A percentile compares a stretch with the other conserved stretches of the same genome.
Conservation (phyloP, 2,797 vertebrate species). For the Arremon aurantiirostris region DNA sequence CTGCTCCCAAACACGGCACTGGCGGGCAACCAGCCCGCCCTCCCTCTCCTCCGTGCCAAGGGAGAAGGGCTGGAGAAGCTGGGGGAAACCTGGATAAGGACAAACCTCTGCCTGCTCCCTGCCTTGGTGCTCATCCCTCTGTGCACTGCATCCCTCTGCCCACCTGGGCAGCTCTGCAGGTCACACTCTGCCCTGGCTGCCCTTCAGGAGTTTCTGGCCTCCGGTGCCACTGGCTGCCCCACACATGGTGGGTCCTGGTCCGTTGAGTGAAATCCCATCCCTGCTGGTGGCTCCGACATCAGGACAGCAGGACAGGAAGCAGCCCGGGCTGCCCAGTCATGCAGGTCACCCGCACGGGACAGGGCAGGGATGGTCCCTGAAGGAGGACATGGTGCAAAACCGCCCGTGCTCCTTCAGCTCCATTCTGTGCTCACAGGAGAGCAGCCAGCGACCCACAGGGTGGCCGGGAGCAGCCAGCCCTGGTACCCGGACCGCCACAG, state of each 20-base stretch:
- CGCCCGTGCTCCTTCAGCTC: fast-evolving
- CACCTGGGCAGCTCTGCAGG: fast-evolving
- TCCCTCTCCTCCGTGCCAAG: fast-evolving
- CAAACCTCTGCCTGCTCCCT: neutral
- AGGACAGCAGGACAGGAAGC: neutral
- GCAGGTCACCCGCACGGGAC: neutral
- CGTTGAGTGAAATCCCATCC: fast-evolving
- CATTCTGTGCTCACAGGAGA: fast-evolving
- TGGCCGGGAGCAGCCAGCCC: neutral
- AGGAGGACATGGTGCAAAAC: neutral
- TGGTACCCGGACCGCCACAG: neutral
- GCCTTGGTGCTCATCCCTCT: fast-evolving
- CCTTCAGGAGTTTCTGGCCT: neutral
- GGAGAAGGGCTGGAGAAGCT: neutral
- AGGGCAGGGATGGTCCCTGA: neutral
- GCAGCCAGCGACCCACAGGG: neutral
- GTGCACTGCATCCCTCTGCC: neutral
- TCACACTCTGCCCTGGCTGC: neutral
- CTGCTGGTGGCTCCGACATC: neutral
- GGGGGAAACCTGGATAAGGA: neutral
- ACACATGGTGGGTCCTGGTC: fast-evolving
- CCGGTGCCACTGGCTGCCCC: neutral
- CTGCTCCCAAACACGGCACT: conserved; percentile 21
- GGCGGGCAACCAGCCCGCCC: neutral
- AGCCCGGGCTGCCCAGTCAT: neutral